These are phyloP conservation scores for Lasioglossum villosulum DNA, from an alignment of 2,888 invertebrate species.

Conservation along the genomic window DNA sequence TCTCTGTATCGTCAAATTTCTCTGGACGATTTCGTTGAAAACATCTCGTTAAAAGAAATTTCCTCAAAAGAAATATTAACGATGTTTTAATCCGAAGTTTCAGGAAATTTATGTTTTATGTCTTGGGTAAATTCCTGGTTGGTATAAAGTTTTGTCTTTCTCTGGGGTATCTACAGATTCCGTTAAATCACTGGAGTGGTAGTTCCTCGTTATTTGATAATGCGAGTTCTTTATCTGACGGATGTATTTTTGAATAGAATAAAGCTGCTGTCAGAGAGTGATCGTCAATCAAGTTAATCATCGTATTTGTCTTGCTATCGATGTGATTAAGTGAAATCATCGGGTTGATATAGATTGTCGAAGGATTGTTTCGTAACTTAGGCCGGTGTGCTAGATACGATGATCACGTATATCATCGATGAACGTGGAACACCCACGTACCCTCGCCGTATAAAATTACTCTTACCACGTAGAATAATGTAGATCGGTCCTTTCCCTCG, in stretches of 20 bases:
- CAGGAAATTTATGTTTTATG: too few relatives aligned
- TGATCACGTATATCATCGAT: background rate
- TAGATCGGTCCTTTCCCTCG: background rate
- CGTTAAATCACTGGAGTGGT: conserved; percentile 1
- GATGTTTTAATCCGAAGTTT: too few relatives aligned
- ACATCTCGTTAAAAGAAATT: too few relatives aligned
- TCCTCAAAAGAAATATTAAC: too few relatives aligned
- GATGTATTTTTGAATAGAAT: background rate
- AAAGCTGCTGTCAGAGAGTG: conserved; percentile 26
- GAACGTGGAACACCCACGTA: background rate
- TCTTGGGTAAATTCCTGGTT: too few relatives aligned
- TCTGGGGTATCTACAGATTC: background rate
- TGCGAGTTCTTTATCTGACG: conserved; percentile 15
- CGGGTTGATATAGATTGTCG: conserved; percentile 26
- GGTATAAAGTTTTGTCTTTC: too few relatives aligned
- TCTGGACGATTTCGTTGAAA: too few relatives aligned
- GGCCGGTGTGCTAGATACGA: background rate
- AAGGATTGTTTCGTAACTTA: conserved; percentile 37
- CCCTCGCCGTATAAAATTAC: background rate
- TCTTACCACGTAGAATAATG: too few relatives aligned
- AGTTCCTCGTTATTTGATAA: background rate
- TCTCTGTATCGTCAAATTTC: too few relatives aligned
- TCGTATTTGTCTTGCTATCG: conserved; percentile 13
- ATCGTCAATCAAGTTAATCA: conserved; percentile 19
- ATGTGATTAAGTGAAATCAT: conserved; percentile 25